These are phyloP conservation scores for Pantherophis vulpinus DNA, from an alignment of 2,797 vertebrate species.

Conservation along the genomic window DNA sequence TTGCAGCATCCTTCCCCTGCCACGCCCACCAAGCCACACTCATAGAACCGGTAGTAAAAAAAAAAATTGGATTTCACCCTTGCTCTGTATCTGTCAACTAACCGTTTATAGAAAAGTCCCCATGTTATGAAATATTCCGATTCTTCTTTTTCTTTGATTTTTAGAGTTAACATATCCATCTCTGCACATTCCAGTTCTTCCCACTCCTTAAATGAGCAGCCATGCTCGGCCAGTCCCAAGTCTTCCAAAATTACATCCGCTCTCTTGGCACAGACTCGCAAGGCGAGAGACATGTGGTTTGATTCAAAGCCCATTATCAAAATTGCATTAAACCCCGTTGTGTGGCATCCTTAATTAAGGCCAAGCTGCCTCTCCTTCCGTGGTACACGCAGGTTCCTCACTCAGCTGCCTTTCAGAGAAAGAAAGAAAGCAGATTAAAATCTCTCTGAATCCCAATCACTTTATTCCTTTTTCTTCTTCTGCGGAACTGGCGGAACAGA, in stretches of 20 bases:
- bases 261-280: neutral
- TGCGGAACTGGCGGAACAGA: neutral
- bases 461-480: constrained; percentile 26
- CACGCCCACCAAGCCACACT: too few relatives aligned
- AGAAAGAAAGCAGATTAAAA: neutral
- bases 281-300: neutral
- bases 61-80: too few relatives aligned
- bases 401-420: neutral
- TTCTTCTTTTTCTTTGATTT: too few relatives aligned
- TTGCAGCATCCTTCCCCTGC: too few relatives aligned
- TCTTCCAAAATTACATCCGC: neutral
- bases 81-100: too few relatives aligned
- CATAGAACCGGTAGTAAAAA: too few relatives aligned
- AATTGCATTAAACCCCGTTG: constrained; percentile 6
- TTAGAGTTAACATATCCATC: too few relatives aligned
- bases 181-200: too few relatives aligned
- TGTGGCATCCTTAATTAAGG: neutral
- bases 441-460: neutral
- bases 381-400: neutral
- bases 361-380: neutral
- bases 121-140: too few relatives aligned
- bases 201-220: neutral
- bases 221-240: neutral
- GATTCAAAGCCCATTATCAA: constrained; percentile 21
- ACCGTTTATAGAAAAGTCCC: too few relatives aligned